These are phyloP conservation scores for Pholis gunnellus DNA, from an alignment of 2,113 vertebrate species.

Conservation along the genomic window DNA sequence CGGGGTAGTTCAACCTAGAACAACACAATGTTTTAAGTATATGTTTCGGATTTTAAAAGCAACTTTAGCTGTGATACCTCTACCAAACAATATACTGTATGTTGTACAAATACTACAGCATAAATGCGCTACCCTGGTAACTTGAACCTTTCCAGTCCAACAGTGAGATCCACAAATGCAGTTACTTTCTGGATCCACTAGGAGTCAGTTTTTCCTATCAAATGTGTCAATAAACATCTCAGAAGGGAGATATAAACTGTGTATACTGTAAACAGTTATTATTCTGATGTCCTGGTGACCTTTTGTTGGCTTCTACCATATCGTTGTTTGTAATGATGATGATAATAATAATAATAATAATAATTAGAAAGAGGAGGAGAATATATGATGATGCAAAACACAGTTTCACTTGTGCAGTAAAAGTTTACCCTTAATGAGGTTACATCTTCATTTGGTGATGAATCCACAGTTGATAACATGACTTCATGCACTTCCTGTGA, in stretches of 20 bases:
- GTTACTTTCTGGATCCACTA: constrained; percentile 64
- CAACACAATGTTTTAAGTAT: background rate
- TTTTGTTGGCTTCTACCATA: background rate
- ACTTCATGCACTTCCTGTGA: constrained; percentile 24
- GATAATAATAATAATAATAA: background rate
- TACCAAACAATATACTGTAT: background rate
- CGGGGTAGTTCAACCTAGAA: background rate
- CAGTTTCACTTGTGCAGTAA: background rate
- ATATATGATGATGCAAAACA: background rate
- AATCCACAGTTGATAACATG: constrained; percentile 14
- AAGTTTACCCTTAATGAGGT: background rate
- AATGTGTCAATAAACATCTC: background rate
- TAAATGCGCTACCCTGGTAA: background rate
- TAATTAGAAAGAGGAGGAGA: background rate
- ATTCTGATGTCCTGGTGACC: background rate
- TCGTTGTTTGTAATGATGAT: background rate
- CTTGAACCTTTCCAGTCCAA: background rate
- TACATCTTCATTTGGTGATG: background rate
- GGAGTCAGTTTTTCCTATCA: constrained; percentile 67
- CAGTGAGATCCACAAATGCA: constrained; percentile 15
- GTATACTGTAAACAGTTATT: background rate
- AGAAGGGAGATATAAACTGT: background rate
- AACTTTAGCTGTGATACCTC: background rate
- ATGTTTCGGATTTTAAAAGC: background rate
- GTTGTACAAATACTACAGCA: background rate